Evolutionary conservation across 2,113 vertebrate genomes (phyloP).

Genomic region (Paramormyrops kingsleyae): DNA sequence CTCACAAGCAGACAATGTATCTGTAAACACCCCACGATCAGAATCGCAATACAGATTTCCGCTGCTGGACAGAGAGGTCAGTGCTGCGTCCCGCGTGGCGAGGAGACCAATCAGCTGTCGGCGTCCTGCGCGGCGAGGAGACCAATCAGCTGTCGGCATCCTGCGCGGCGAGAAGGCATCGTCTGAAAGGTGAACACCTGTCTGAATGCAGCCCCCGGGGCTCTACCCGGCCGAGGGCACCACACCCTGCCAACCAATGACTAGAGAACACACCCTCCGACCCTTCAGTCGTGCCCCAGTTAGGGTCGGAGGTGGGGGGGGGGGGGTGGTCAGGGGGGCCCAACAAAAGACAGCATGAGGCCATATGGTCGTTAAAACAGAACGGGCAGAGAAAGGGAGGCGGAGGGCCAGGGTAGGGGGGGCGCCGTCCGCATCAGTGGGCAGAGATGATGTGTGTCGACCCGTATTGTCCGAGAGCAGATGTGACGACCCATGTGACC

Average conservation of each 20-base stretch:
- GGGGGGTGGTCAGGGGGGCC: neutral
- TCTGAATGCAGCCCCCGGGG: neutral
- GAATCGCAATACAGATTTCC: neutral
- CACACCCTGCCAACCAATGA: neutral
- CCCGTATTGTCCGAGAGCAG: neutral
- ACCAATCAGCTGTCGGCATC: neutral
- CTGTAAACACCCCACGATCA: neutral
- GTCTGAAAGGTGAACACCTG: neutral
- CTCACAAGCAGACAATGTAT: neutral
- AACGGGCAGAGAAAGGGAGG: neutral
- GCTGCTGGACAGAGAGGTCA: neutral
- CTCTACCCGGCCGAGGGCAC: neutral
- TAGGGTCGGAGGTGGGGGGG: neutral
- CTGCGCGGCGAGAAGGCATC: neutral
- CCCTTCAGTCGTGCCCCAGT: neutral
- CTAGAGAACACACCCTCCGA: neutral
- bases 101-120: neutral
- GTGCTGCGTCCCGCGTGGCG: neutral
- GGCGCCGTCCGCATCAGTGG: neutral
- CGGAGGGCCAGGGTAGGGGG: neutral
- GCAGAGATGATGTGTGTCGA: conserved; percentile 8
- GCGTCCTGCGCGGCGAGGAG: no score
- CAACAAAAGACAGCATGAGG: neutral
- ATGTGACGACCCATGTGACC: neutral
- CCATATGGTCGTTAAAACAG: conserved; percentile 5